Percentiles rank a stretch among this genome's conserved stretches.
phyloP scores from a whole-genome alignment of 1,140 invertebrate genomes.

The Pachypeltis micranthus region DNA sequence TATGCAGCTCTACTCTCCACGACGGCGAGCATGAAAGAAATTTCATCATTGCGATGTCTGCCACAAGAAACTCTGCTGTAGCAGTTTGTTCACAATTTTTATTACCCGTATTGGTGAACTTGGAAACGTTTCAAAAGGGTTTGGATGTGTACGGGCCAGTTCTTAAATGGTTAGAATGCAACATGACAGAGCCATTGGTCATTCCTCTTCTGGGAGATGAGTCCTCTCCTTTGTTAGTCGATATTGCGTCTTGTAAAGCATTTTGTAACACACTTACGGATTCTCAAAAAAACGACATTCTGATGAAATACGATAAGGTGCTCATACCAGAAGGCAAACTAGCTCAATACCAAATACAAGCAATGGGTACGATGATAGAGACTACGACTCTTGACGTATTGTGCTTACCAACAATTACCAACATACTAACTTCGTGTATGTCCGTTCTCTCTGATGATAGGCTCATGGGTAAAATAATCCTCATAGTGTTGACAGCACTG shows the following conservation, averaged over 20 bases:
- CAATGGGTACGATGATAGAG: neutral
- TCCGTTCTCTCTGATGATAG: neutral
- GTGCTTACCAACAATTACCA: neutral
- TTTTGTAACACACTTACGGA: neutral
- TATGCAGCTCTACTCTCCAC: neutral
- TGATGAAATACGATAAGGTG: neutral
- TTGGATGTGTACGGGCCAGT: neutral
- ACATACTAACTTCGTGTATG: neutral
- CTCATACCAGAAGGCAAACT: too few relatives aligned
- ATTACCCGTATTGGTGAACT: neutral
- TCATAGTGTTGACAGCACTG: neutral
- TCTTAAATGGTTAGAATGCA: neutral
- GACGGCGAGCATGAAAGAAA: neutral
- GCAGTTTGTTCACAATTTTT: neutral
- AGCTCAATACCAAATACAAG: neutral
- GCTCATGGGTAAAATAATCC: neutral
- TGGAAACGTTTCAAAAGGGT: neutral
- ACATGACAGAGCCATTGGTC: neutral
- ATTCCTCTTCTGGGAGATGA: neutral
- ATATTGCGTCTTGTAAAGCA: neutral
- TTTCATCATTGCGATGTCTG: constrained; percentile 4
- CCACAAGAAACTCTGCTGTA: neutral
- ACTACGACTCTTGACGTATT: neutral
- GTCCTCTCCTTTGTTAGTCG: neutral
- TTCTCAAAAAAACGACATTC: neutral